These are phyloP conservation scores for Drosophila suboccidentalis DNA, from an alignment of 2,888 invertebrate genomes.

Conservation along the genomic window DNA sequence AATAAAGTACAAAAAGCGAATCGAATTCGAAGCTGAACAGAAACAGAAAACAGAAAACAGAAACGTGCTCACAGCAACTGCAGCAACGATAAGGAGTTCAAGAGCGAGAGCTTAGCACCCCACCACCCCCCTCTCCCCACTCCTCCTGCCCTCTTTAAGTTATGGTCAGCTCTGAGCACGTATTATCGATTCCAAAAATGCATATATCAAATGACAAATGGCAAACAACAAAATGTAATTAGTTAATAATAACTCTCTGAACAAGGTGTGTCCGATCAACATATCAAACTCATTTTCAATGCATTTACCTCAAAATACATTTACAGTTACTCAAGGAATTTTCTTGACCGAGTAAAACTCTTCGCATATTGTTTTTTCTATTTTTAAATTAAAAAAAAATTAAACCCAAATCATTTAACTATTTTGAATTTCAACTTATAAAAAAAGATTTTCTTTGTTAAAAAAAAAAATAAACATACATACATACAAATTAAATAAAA, in stretches of 20 bases:
- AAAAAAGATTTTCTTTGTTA: no score
- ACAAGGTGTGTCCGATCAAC: conserved; percentile 66
- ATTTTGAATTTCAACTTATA: no score
- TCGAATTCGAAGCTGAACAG: conserved; percentile 23
- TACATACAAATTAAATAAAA: no score
- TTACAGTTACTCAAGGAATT: neutral
- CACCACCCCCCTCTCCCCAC: neutral
- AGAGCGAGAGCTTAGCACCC: conserved; percentile 13
- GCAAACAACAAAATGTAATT: conserved; percentile 80
- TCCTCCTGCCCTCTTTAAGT: neutral
- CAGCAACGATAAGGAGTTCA: conserved; percentile 28
- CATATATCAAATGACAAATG: conserved; percentile 72
- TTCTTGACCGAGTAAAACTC: neutral
- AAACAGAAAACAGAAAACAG: conserved; percentile 6
- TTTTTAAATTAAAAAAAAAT: no score
- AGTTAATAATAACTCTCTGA: conserved; percentile 68
- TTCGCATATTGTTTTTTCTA: neutral
- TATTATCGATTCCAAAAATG: conserved; percentile 75
- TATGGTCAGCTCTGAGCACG: conserved; percentile 53
- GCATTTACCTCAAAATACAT: neutral
- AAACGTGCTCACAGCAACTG: conserved; percentile 27
- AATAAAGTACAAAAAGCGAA: conserved; percentile 27
- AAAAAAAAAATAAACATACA: no score
- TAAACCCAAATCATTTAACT: no score
- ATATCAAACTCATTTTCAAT: neutral